Percentiles rank a stretch among this genome's conserved stretches.
These are phyloP conservation scores for Phymorhynchus buccinoides DNA, from an alignment of 1,140 invertebrate species.

Conservation along the genomic window DNA sequence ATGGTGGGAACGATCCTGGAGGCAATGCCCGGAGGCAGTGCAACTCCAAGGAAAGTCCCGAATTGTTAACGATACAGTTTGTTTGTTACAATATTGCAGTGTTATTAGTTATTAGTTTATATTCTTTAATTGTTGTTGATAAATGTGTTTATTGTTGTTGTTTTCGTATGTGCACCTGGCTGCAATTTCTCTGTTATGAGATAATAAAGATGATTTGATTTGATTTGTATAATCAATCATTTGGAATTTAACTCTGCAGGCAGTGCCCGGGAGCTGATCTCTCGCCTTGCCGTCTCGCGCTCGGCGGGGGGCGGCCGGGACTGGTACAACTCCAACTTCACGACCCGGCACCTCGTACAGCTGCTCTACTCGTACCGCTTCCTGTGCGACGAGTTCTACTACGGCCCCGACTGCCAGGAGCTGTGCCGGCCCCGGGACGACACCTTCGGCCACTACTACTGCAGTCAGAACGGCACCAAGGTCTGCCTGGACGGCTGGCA, in stretches of 20 bases:
- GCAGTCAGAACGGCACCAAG: constrained; percentile 83
- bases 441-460: constrained; percentile 93
- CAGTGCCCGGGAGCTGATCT: background rate
- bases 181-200: background rate
- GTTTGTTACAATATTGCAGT: too few relatives aligned
- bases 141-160: too few relatives aligned
- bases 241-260: too few relatives aligned
- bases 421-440: constrained; percentile 80
- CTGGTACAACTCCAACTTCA: constrained; percentile 21
- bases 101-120: too few relatives aligned
- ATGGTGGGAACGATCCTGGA: too few relatives aligned
- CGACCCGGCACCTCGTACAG: constrained; percentile 69
- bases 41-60: too few relatives aligned
- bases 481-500: constrained; percentile 93
- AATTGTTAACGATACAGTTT: too few relatives aligned
- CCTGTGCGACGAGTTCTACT: constrained; percentile 65
- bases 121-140: too few relatives aligned
- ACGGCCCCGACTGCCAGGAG: constrained; percentile 61
- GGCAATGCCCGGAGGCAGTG: too few relatives aligned
- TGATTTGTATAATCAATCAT: too few relatives aligned
- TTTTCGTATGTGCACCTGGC: too few relatives aligned
- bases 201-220: too few relatives aligned
- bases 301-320: background rate
- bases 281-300: background rate
- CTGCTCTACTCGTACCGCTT: constrained; percentile 85